A percentile compares a stretch with the other conserved stretches of the same genome.
These are phyloP conservation scores for Leucania comma DNA, from an alignment of 2,888 invertebrate genomes.

Conservation along the genomic window DNA sequence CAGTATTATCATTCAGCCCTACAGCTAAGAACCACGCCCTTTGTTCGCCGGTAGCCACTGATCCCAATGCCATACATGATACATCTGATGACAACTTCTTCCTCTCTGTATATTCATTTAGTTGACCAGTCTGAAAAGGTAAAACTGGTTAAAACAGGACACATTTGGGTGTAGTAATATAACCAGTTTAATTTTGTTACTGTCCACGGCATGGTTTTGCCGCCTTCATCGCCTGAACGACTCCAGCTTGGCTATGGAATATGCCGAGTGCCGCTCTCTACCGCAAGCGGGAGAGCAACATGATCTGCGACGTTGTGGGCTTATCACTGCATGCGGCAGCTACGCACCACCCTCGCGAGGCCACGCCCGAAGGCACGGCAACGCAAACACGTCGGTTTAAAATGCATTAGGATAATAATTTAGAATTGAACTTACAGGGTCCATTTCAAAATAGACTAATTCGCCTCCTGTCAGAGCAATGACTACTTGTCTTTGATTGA, in stretches of 20 bases:
- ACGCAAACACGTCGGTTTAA: conserved; percentile 81
- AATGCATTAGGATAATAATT: conserved; percentile 3
- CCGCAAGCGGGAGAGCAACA: conserved; percentile 87
- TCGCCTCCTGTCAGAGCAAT: conserved; percentile 99
- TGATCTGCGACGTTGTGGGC: conserved; percentile 92
- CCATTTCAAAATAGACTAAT: conserved; percentile 99
- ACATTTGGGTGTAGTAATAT: conserved; percentile 19
- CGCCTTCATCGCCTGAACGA: conserved; percentile 92
- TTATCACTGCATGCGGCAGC: conserved; percentile 88
- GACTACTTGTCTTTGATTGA: conserved; percentile 99
- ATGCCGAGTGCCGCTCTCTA: conserved; percentile 91
- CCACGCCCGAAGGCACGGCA: conserved; percentile 76
- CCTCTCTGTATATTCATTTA: conserved; percentile 99
- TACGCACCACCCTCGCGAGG: conserved; percentile 85
- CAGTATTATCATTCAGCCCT: conserved; percentile 98
- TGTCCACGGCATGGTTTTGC: conserved; percentile 94
- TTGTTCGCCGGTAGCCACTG: conserved; percentile 98
- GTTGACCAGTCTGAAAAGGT: conserved; percentile 96
- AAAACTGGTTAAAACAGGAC: conserved; percentile 42
- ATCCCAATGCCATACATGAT: conserved; percentile 99
- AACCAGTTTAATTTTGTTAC: conserved; percentile 19
- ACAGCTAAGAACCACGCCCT: conserved; percentile 98
- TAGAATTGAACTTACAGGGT: conserved; percentile 94
- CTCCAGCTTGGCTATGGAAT: conserved; percentile 94
- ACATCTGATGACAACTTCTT: conserved; percentile 99